A percentile compares a stretch with the other conserved stretches of the same genome.
Conservation (phyloP, 2,113 vertebrate genomes). For the Hirundichthys speculiger region DNA sequence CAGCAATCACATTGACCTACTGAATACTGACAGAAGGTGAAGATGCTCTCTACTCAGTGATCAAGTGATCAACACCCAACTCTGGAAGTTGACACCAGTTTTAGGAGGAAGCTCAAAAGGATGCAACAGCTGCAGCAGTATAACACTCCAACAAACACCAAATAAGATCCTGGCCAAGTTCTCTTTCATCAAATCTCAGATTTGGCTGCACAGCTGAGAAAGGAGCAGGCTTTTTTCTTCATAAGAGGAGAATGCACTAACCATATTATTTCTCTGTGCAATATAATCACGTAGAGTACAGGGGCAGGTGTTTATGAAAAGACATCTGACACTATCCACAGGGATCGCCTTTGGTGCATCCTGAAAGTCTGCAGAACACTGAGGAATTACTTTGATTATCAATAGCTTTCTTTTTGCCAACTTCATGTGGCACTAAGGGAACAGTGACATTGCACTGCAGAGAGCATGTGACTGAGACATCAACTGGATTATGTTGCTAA, state of each 20-base stretch:
- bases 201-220: constrained; percentile 1
- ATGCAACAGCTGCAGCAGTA: neutral
- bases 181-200: neutral
- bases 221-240: neutral
- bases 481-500: neutral
- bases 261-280: neutral
- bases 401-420: neutral
- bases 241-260: neutral
- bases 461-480: neutral
- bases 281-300: constrained; percentile 3
- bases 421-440: constrained; percentile 6
- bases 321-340: constrained; percentile 15
- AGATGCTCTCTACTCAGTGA: neutral
- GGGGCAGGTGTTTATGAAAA: constrained; percentile 8
- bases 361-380: constrained; percentile 3
- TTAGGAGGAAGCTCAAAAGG: neutral
- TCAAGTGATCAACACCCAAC: neutral
- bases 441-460: neutral
- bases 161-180: neutral
- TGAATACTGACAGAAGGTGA: neutral
- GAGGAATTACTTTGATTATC: constrained; percentile 22
- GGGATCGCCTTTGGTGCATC: constrained; percentile 14
- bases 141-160: neutral
- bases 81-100: neutral
- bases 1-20: no score